phyloP scores from a whole-genome alignment of 2,113 vertebrate genomes.

The Uria aalge region DNA sequence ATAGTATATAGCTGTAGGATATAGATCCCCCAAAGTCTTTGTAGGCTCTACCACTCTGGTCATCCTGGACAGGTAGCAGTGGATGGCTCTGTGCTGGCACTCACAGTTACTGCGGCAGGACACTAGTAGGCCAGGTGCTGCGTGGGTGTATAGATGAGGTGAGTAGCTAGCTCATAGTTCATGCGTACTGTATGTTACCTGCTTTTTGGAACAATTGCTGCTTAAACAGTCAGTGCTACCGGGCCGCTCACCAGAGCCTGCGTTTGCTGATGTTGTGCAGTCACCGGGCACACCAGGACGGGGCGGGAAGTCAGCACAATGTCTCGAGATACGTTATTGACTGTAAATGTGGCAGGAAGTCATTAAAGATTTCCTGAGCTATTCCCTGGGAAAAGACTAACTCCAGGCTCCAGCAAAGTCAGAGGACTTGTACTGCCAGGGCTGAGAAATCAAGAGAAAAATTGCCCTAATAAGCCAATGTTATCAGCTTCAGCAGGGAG shows the following conservation, averaged over 20 bases:
- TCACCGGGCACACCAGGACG: rapidly evolving
- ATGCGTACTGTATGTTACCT: background rate
- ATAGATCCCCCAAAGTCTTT: background rate
- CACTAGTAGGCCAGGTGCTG: background rate
- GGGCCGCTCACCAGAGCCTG: background rate
- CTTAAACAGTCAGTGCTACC: background rate
- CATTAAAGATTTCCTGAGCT: slow-evolving; percentile 46
- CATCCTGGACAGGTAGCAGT: background rate
- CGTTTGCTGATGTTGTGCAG: background rate
- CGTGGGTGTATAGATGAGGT: background rate
- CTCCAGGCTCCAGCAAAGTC: background rate
- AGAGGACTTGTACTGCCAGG: background rate
- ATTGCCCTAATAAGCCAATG: background rate
- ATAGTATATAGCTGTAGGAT: no score
- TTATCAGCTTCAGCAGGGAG: background rate
- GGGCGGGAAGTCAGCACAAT: slow-evolving; percentile 17
- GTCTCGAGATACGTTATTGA: background rate
- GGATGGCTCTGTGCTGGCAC: background rate
- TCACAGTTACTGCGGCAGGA: background rate
- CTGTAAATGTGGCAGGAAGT: slow-evolving; percentile 40
- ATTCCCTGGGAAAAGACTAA: background rate
- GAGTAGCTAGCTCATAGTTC: background rate
- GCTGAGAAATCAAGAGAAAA: slow-evolving; percentile 6
- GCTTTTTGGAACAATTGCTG: background rate
- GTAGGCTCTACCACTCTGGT: background rate